Evolutionary conservation across 2,113 vertebrate genomes (phyloP), one percentile per base, ranked within the genome.

Genomic region (Odobenus rosmarus): DNA sequence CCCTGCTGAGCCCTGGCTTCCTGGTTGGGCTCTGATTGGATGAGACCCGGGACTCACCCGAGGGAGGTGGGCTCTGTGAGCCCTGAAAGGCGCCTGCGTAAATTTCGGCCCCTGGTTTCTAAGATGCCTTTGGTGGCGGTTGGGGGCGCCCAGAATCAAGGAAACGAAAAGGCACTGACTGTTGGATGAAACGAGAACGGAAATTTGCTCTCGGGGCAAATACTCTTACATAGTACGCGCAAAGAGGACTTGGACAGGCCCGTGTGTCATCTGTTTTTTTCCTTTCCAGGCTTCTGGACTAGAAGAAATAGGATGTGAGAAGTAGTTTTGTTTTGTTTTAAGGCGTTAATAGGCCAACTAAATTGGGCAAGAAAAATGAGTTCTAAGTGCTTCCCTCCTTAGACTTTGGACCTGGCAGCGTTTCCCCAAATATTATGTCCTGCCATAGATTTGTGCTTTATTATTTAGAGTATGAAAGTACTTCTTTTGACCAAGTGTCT

Each of bases 121-220:
- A 10, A 42, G 16, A 33, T 3, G 28, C 6, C 0, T 0, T 2
- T 7, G 5, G 13, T 42, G 33, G 1, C 1, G 0, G 0, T 18
- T 2, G 11, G 4, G 39, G 36, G 0, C 8, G 3, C 12, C 0
- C 23, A 19, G 23, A 39, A 12, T 51, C 21, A 53, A 3, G 26
- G 28, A 3, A 28, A 51, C 53, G n/a, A 53, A 33, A 53, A 2
- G 49, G 28, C 4, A 0, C 18, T 3, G 26, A 24, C 1, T 5
- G 10, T 71, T 85, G 36, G 24, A 1, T 46, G 13, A 53, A 49
- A 33, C 49, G 3, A 71, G 76, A 53, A 76, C 2, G 1, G 46
- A 23, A 51, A 9, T 4, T 80, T 57, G 36, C 62, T 80, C 19
- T 0, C 16, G 11, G 28, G 42, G 42, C 61, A n/a, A 42, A 55